Evolutionary conservation across 2,113 vertebrate species (phyloP).

Genomic region (Illadopsis cleaveri): DNA sequence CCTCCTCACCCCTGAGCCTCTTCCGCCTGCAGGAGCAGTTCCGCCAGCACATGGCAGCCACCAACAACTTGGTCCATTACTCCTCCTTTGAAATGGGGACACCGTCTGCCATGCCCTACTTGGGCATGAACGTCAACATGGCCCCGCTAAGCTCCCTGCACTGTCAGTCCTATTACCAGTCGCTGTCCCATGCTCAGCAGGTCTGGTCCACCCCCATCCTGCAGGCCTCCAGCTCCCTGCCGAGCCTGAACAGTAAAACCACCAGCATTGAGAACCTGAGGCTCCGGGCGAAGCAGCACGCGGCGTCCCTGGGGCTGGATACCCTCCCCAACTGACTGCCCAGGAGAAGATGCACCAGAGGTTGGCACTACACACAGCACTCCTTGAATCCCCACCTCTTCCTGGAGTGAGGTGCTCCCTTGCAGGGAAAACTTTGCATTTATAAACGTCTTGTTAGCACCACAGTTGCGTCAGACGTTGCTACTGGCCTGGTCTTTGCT

Average conservation of each 20-base stretch:
- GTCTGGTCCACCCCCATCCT: conserved; percentile 93
- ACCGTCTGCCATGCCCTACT: conserved; percentile 88
- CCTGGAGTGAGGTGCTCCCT: conserved; percentile 24
- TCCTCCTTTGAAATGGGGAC: conserved; percentile 93
- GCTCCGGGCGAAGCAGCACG: conserved; percentile 95
- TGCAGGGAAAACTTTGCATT: neutral
- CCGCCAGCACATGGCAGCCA: conserved; percentile 98
- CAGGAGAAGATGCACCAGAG: neutral
- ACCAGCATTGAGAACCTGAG: conserved; percentile 98
- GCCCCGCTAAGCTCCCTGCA: conserved; percentile 89
- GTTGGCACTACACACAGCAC: neutral
- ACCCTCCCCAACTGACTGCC: conserved; percentile 89
- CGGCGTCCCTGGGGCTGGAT: conserved; percentile 93
- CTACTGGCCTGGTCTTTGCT: neutral
- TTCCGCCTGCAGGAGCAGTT: conserved; percentile 99
- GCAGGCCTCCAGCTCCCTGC: conserved; percentile 82
- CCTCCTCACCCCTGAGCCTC: conserved; percentile 96
- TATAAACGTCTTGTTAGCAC: neutral
- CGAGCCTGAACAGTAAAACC: conserved; percentile 97
- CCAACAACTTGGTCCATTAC: conserved; percentile 97
- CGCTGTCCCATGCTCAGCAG: conserved; percentile 92
- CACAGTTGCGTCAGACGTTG: neutral
- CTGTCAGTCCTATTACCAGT: conserved; percentile 98
- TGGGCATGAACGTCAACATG: conserved; percentile 96
- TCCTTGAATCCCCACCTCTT: neutral